phyloP scores from a whole-genome alignment of 2,113 vertebrate species.

The Lagopus muta region DNA sequence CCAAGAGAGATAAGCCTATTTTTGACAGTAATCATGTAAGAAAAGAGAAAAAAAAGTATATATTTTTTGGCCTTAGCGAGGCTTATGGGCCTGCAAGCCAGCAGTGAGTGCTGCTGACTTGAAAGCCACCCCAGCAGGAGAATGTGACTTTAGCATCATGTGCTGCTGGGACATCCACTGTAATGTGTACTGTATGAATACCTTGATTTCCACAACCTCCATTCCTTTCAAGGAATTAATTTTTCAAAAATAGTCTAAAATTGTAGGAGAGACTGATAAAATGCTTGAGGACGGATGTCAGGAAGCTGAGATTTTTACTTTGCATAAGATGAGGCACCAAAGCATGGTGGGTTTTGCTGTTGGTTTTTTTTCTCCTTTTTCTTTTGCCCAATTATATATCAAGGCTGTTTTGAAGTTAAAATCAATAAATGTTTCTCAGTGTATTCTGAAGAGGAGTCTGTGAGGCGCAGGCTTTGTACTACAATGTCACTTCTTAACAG shows the following conservation, averaged over 20 bases:
- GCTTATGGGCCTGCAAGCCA: neutral
- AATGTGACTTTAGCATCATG: neutral
- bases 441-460: neutral
- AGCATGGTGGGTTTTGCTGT: neutral
- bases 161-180: neutral
- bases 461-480: neutral
- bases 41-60: neutral
- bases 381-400: neutral
- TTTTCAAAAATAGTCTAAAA: neutral
- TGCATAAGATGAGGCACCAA: neutral
- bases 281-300: neutral
- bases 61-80: neutral
- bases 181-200: neutral
- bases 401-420: neutral
- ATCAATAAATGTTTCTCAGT: neutral
- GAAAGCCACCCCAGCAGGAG: neutral
- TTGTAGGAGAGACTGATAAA: neutral
- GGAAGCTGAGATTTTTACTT: neutral
- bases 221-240: neutral
- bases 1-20: neutral
- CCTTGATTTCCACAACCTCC: neutral
- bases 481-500: neutral
- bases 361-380: neutral
- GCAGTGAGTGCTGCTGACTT: neutral
- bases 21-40: neutral